Percentiles rank a stretch among this genome's conserved stretches.
Evolutionary conservation across 1,140 invertebrate genomes (phyloP).

Genomic region (Lordiphosa collinella): DNA sequence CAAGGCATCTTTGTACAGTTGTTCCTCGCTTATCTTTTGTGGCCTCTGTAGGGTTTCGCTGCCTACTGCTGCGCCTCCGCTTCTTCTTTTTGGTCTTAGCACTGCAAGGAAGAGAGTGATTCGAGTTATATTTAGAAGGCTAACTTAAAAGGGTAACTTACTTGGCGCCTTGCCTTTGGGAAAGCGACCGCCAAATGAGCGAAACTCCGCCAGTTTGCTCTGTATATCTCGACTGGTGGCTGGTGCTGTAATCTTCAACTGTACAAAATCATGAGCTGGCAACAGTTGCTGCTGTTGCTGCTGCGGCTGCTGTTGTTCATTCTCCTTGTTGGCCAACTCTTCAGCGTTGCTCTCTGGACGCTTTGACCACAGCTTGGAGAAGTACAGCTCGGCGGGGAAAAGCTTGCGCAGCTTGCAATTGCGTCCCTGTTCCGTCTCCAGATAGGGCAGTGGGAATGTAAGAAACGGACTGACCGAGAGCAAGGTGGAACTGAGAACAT

Average conservation of each 20-base stretch:
- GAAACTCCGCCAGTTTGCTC: conserved; percentile 89
- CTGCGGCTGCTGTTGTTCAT: conserved; percentile 24
- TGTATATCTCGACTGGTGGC: conserved; percentile 85
- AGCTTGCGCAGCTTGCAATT: conserved; percentile 88
- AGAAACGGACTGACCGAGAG: conserved; percentile 93
- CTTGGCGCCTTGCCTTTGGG: conserved; percentile 63
- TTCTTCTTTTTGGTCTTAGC: conserved; percentile 47
- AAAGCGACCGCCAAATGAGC: conserved; percentile 90
- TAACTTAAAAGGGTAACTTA: conserved; percentile 31
- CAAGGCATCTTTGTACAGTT: conserved; percentile 86
- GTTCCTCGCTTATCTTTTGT: conserved; percentile 62
- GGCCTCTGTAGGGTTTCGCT: conserved; percentile 40
- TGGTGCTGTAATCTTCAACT: conserved; percentile 84
- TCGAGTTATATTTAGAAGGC: too few species aligned
- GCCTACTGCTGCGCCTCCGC: background rate
- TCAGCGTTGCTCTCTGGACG: conserved; percentile 40
- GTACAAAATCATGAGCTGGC: conserved; percentile 86
- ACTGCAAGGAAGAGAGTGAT: conserved; percentile 19
- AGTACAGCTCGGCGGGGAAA: conserved; percentile 90
- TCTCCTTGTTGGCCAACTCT: conserved; percentile 41
- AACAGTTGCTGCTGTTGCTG: conserved; percentile 39
- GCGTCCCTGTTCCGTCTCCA: conserved; percentile 91
- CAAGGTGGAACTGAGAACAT: conserved; percentile 86
- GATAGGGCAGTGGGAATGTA: conserved; percentile 90
- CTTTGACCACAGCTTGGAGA: conserved; percentile 83